Evolutionary conservation across 23 tunicate genomes (phyloP).

Genomic region (Botrylloides violaceus): DNA sequence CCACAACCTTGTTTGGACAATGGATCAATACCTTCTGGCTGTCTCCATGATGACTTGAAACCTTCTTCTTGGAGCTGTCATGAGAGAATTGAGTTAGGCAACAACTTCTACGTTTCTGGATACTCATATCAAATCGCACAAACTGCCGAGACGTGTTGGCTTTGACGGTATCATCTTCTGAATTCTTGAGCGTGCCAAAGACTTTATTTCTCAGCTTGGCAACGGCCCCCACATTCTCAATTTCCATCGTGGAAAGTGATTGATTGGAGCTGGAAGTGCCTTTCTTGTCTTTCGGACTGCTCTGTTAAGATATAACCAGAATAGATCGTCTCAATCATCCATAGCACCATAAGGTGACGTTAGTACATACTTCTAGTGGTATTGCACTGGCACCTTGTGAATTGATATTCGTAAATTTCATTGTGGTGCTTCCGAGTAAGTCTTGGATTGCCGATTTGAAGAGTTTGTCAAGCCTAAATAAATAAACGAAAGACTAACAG

Average conservation of each 20-base stretch:
- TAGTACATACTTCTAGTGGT: not conserved
- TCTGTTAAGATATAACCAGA: no score
- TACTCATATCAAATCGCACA: slow-evolving; percentile 41
- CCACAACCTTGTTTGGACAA: not conserved
- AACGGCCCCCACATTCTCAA: slow-evolving; percentile 34
- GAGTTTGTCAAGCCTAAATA: slow-evolving; percentile 64
- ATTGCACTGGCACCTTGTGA: not conserved
- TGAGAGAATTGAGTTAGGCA: not conserved
- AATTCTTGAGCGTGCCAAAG: slow-evolving; percentile 24
- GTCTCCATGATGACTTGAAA: not conserved
- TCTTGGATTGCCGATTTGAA: slow-evolving; percentile 63
- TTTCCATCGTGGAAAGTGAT: slow-evolving; percentile 5
- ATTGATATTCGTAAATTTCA: slow-evolving; percentile 27
- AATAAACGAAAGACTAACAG: not conserved
- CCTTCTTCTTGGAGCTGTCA: not conserved
- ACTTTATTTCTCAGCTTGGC: slow-evolving; percentile 57
- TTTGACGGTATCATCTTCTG: not conserved
- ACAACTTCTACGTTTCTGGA: no score
- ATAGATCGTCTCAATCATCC: no score
- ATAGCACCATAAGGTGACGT: no score
- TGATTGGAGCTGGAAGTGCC: no score
- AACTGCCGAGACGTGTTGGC: slow-evolving; percentile 23
- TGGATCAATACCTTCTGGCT: not conserved
- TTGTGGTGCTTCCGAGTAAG: slow-evolving; percentile 47
- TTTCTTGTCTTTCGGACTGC: no score